Evolutionary conservation across 2,113 vertebrate genomes (phyloP), one percentile per base, ranked within the genome.

Genomic region (Hirundichthys speculiger): DNA sequence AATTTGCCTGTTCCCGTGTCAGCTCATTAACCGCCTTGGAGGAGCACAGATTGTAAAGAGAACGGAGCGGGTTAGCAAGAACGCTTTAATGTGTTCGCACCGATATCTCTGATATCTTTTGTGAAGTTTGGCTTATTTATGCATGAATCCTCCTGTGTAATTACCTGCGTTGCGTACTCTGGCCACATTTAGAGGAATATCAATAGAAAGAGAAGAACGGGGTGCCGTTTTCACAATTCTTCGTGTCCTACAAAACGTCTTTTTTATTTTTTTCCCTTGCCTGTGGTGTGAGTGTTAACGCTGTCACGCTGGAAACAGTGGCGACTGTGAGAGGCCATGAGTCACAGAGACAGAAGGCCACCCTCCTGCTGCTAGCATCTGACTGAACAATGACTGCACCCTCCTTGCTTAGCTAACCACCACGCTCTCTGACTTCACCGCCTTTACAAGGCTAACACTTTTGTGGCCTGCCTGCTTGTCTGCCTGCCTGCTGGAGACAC

Each of bases 351-450:
- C 73, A 58, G 86, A 88, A 82, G 64, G 65, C 64, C 11, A 51
- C 55, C 65, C 69, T 75, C 82, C 87, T 43, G 72, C 77, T 71
- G 84, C 69, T 64, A 45, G 61, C 70, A 62, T 81, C 80, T 47
- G 70, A 81, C 73, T 71, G 56, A 83, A 83, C 82, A 86, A 71
- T 69, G 78, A 64, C 61, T 64, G 64, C 77, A 62, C 77, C 67
- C 49, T 77, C 50, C 52, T 20, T 49, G 61, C 75, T 74, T 50
- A 61, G 72, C 70, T 60, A 64, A 79, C 70, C 72, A 41, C 67
- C 77, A 61, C 45, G 43, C 82, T 84, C 69, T 69, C 55, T 63
- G 77, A 70, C 80, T 84, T 54, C 68, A 52, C 67, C 53, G 78
- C 54, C 80, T 80, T 77, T 76, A 80, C 75, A 64, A 81, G 75